Evolutionary conservation across 2,888 invertebrate genomes (phyloP).

Genomic region (Tricholauxania praeusta): DNA sequence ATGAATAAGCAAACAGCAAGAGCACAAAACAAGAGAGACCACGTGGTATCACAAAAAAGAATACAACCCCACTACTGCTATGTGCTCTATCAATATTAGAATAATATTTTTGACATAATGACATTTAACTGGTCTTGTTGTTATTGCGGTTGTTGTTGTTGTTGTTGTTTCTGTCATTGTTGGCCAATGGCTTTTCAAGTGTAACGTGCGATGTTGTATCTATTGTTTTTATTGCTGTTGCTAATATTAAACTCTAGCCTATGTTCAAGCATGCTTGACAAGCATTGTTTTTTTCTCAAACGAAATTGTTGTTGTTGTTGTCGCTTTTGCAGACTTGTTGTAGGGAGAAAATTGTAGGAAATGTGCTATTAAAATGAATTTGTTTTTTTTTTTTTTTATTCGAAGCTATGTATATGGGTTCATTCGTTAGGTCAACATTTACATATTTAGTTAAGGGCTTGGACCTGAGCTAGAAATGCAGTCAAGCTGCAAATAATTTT

Average conservation of each 20-base stretch:
- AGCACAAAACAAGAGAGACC: too few relatives aligned
- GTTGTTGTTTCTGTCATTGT: slow-evolving; percentile 46
- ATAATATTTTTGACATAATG: neutral
- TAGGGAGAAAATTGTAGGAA: too few relatives aligned
- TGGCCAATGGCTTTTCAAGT: slow-evolving; percentile 50
- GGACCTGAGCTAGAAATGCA: neutral
- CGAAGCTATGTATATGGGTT: neutral
- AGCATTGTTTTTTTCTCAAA: neutral
- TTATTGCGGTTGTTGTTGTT: slow-evolving; percentile 19
- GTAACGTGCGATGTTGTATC: slow-evolving; percentile 44
- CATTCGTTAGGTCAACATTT: too few relatives aligned
- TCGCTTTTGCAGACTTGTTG: too few relatives aligned
- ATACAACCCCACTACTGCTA: neutral
- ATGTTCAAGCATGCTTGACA: slow-evolving; percentile 17
- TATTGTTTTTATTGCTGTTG: slow-evolving; percentile 13
- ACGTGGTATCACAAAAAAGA: too few relatives aligned
- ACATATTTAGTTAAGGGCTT: too few relatives aligned
- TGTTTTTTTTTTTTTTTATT: neutral
- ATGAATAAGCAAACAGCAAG: too few relatives aligned
- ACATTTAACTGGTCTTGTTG: slow-evolving; percentile 34
- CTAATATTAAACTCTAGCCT: slow-evolving; percentile 37
- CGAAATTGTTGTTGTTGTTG: too few relatives aligned
- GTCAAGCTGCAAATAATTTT: neutral
- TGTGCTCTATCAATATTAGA: neutral
- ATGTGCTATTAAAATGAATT: neutral